A percentile compares a stretch with the other conserved stretches of the same genome.
These are phyloP conservation scores for Eilema sororculum DNA, from an alignment of 2,888 invertebrate genomes.

Conservation along the genomic window DNA sequence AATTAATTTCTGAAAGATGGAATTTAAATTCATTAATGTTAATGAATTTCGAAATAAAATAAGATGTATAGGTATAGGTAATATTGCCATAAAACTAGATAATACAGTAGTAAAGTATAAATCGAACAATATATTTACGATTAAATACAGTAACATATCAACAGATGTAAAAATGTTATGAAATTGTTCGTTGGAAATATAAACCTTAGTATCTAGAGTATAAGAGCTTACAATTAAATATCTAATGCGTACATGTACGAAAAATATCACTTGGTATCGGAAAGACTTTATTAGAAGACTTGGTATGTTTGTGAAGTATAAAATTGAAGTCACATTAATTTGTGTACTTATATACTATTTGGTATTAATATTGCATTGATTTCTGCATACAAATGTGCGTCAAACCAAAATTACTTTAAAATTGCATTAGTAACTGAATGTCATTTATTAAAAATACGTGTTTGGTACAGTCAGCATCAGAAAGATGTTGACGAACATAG, in stretches of 20 bases:
- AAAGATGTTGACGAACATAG: too few species aligned
- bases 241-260: slow-evolving; percentile 67
- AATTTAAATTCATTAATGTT: slow-evolving; percentile 15
- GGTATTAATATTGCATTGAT: slow-evolving; percentile 34
- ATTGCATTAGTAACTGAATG: background rate
- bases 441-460: background rate
- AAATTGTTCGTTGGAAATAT: slow-evolving; percentile 79
- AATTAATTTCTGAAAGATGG: too few species aligned
- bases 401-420: background rate
- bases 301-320: slow-evolving; percentile 43
- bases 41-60: slow-evolving; percentile 31
- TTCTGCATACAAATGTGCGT: slow-evolving; percentile 21
- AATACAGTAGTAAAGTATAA: slow-evolving; percentile 54
- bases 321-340: slow-evolving; percentile 19
- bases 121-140: slow-evolving; percentile 56
- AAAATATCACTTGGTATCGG: slow-evolving; percentile 81
- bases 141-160: slow-evolving; percentile 61
- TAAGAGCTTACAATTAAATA: slow-evolving; percentile 68
- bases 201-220: slow-evolving; percentile 63
- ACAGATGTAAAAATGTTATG: slow-evolving; percentile 52
- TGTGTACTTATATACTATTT: slow-evolving; percentile 42
- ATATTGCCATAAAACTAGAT: slow-evolving; percentile 41
- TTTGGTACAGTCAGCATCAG: too few species aligned
- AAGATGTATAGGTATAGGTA: slow-evolving; percentile 28
- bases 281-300: slow-evolving; percentile 59